phyloP scores from a whole-genome alignment of 1,140 invertebrate species.

The Maconellicoccus hirsutus region DNA sequence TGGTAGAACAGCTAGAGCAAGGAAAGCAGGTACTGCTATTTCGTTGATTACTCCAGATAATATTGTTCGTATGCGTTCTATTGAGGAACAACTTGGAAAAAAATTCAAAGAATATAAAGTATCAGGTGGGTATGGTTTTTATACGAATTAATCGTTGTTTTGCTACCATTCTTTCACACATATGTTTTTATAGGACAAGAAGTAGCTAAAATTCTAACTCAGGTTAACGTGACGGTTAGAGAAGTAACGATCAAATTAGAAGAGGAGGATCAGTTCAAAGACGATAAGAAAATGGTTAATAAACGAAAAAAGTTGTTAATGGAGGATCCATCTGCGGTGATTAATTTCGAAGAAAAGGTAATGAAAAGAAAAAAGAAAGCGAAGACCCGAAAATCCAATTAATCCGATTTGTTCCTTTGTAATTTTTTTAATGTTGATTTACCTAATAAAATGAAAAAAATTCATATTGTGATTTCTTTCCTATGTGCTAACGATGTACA shows the following conservation, averaged over 20 bases:
- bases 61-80: constrained; percentile 68
- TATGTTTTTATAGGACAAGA: constrained; percentile 52
- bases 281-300: constrained; percentile 76
- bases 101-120: constrained; percentile 77
- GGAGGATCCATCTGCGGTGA: constrained; percentile 70
- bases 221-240: constrained; percentile 78
- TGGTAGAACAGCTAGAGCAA: constrained; percentile 88
- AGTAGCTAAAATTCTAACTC: constrained; percentile 74
- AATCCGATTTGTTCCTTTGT: too few relatives aligned
- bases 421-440: too few relatives aligned
- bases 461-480: too few relatives aligned
- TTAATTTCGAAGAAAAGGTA: constrained; percentile 40
- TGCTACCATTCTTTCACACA: too few relatives aligned
- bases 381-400: too few relatives aligned
- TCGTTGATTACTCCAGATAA: constrained; percentile 87
- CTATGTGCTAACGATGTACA: too few relatives aligned
- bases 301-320: constrained; percentile 75
- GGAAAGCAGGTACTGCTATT: constrained; percentile 70
- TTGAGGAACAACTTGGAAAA: constrained; percentile 72
- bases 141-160: too few relatives aligned
- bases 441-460: too few relatives aligned
- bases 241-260: constrained; percentile 87
- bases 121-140: constrained; percentile 50
- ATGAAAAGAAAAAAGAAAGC: constrained; percentile 20
- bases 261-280: constrained; percentile 64